Percentiles rank a stretch among this genome's conserved stretches.
Evolutionary conservation across 2,797 vertebrate species (phyloP).

Genomic region (Parauchenoglanis ngamensis): DNA sequence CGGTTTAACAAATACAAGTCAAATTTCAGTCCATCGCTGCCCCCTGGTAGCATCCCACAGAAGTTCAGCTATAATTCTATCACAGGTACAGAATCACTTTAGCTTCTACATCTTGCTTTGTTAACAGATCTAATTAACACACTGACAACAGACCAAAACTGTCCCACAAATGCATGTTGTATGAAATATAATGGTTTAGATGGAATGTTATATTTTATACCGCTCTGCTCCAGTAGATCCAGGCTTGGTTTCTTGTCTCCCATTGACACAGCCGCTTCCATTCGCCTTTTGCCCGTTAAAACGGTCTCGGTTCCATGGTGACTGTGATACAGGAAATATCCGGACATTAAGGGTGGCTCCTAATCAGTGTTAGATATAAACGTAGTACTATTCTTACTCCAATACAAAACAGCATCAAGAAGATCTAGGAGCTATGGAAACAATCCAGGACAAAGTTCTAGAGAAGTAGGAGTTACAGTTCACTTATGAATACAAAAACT

Average conservation of each 20-base stretch:
- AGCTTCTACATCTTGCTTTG: not conserved
- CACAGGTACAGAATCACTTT: not conserved
- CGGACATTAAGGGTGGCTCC: not conserved
- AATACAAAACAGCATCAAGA: not conserved
- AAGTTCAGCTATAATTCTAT: not conserved
- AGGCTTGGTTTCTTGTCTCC: slow-evolving; percentile 9
- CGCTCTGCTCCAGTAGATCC: not conserved
- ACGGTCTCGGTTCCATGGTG: slow-evolving; percentile 33
- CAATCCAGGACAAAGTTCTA: not conserved
- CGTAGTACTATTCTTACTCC: not conserved
- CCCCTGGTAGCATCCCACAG: not conserved
- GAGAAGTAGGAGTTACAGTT: not conserved
- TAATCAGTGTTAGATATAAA: not conserved
- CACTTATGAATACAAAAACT: too few relatives aligned
- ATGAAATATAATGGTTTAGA: not conserved
- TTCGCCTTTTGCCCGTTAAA: slow-evolving; percentile 29
- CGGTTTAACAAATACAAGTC: not conserved
- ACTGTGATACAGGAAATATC: slow-evolving; percentile 16
- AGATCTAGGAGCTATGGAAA: not conserved
- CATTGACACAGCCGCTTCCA: slow-evolving; percentile 54
- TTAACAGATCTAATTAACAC: not conserved
- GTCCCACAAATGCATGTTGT: not conserved
- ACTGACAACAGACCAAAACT: not conserved
- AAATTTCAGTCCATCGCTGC: not conserved
- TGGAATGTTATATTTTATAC: not conserved